These are phyloP conservation scores for Andrena bicolor DNA, from an alignment of 2,888 invertebrate genomes.

Conservation along the genomic window DNA sequence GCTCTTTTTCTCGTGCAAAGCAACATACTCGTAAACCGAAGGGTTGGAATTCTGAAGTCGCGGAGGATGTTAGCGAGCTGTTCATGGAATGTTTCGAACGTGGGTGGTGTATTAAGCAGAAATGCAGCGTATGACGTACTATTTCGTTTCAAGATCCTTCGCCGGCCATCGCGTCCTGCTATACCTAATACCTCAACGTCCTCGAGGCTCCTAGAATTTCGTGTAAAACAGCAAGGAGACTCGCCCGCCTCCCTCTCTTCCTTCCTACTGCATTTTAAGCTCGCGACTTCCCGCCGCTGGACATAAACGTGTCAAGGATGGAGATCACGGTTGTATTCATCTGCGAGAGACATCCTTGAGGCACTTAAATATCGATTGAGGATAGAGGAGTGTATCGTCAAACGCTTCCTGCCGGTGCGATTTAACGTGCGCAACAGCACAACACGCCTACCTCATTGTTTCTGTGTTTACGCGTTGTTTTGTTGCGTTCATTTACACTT, in stretches of 20 bases:
- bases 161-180: background rate
- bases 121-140: slow-evolving; percentile 27
- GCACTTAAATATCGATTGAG: slow-evolving; percentile 63
- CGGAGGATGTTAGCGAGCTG: slow-evolving; percentile 36
- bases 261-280: slow-evolving; percentile 23
- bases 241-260: background rate
- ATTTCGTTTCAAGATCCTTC: slow-evolving; percentile 19
- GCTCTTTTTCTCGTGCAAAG: background rate
- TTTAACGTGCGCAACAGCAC: slow-evolving; percentile 8
- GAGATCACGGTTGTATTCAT: slow-evolving; percentile 52
- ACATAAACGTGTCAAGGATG: slow-evolving; percentile 58
- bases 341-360: slow-evolving; percentile 53
- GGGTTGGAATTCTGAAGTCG: slow-evolving; percentile 19
- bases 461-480: background rate
- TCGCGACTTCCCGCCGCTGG: slow-evolving; percentile 1
- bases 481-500: background rate
- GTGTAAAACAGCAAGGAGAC: slow-evolving; percentile 1
- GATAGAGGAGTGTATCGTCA: slow-evolving; percentile 51
- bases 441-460: slow-evolving; percentile 32
- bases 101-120: slow-evolving; percentile 56
- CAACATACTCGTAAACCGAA: slow-evolving; percentile 5
- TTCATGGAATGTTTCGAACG: slow-evolving; percentile 48
- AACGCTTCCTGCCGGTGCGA: slow-evolving; percentile 42
- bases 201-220: slow-evolving; percentile 5
- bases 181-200: slow-evolving; percentile 5